Conservation (phyloP, 2,888 invertebrate genomes). For the Rotaria socialis region DNA sequence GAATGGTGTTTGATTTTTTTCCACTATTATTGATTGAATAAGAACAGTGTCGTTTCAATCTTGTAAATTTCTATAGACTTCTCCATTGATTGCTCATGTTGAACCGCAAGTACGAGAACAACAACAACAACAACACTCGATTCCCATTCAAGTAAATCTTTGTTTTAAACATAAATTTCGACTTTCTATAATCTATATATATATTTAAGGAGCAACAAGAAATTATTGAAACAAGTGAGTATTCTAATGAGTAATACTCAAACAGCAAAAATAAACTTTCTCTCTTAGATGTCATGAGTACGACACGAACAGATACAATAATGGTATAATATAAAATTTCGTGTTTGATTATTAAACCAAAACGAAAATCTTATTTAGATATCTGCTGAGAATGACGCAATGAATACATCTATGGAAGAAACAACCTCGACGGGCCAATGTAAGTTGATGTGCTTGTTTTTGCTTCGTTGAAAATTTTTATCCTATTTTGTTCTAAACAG, state of each 20-base stretch:
- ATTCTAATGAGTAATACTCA: background rate
- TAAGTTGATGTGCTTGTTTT: background rate
- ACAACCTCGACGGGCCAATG: background rate
- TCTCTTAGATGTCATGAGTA: background rate
- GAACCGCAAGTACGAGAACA: conserved; percentile 14
- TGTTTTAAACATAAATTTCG: background rate
- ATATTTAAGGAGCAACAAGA: background rate
- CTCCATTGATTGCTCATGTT: background rate
- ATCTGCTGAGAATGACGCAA: background rate
- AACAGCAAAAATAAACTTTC: no score
- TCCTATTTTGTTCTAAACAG: background rate
- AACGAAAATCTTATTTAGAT: background rate
- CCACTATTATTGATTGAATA: no score
- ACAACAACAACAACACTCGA: background rate
- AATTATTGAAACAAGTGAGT: background rate
- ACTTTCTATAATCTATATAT: background rate
- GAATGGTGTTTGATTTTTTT: no score
- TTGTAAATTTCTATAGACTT: background rate
- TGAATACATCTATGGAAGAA: background rate
- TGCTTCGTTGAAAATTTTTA: background rate
- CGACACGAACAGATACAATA: background rate
- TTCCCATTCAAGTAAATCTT: background rate
- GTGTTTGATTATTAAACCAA: background rate
- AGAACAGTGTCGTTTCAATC: no score
- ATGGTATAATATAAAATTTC: background rate